Evolutionary conservation across 1,140 invertebrate species (phyloP).

Genomic region (Temnothorax curvispinosus): DNA sequence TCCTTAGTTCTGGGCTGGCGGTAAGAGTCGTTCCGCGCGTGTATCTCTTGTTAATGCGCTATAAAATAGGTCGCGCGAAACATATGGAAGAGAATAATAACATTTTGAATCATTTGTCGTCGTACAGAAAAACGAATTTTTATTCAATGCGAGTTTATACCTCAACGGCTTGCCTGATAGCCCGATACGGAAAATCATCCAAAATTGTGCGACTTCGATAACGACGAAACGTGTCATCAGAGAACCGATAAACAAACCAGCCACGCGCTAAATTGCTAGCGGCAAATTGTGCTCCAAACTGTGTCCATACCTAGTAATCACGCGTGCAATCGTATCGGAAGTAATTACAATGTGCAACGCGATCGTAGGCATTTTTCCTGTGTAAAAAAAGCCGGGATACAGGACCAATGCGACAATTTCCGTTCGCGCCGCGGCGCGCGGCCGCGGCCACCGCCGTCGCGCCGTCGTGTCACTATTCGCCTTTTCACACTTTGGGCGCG

Average conservation of each 20-base stretch:
- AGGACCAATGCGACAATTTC: slow-evolving; percentile 50
- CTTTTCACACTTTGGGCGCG: slow-evolving; percentile 41
- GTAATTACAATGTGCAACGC: slow-evolving; percentile 67
- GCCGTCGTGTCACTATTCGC: slow-evolving; percentile 51
- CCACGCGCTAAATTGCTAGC: slow-evolving; percentile 47
- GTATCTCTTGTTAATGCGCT: slow-evolving; percentile 13
- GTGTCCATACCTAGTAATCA: slow-evolving; percentile 61
- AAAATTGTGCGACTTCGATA: slow-evolving; percentile 50
- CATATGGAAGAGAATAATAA: not conserved
- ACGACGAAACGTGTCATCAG: slow-evolving; percentile 43
- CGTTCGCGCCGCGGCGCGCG: slow-evolving; percentile 16
- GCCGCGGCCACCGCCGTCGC: not conserved
- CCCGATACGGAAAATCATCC: slow-evolving; percentile 12
- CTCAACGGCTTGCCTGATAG: not conserved
- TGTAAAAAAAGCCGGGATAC: slow-evolving; percentile 18
- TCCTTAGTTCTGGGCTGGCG: slow-evolving; percentile 43
- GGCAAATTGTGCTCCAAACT: slow-evolving; percentile 63
- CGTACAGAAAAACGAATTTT: not conserved
- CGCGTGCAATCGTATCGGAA: slow-evolving; percentile 35
- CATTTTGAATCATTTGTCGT: not conserved
- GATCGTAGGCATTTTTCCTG: slow-evolving; percentile 63
- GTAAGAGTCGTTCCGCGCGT: slow-evolving; percentile 42
- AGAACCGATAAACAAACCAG: slow-evolving; percentile 67
- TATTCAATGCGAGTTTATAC: not conserved
- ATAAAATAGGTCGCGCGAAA: not conserved